These are phyloP conservation scores for Cyprinodon diabolis DNA, from an alignment of 2,797 vertebrate species.

Conservation along the genomic window DNA sequence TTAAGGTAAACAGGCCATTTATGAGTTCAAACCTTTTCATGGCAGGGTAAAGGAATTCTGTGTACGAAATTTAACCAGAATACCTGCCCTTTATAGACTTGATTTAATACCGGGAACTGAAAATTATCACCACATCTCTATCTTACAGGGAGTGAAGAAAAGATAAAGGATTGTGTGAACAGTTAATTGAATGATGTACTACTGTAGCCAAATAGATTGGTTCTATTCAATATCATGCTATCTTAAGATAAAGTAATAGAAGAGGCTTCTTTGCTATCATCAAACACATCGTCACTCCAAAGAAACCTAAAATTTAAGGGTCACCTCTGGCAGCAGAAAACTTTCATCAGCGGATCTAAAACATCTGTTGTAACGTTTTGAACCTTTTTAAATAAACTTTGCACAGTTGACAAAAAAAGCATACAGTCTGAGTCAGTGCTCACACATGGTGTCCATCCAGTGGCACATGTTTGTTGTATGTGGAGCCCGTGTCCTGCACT, in stretches of 20 bases:
- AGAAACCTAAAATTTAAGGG: background rate
- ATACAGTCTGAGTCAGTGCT: constrained; percentile 42
- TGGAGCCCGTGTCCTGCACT: constrained; percentile 47
- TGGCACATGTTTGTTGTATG: constrained; percentile 70
- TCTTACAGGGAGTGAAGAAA: too few species aligned
- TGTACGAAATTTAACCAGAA: background rate
- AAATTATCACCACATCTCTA: background rate
- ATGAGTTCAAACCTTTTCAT: background rate
- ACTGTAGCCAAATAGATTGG: background rate
- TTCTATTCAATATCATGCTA: background rate
- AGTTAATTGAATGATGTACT: background rate
- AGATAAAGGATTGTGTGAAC: too few species aligned
- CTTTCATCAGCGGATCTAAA: background rate
- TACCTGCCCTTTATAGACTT: background rate
- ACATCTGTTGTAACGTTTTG: constrained; percentile 21
- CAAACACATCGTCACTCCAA: background rate
- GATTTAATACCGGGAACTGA: background rate
- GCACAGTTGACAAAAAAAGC: constrained; percentile 34
- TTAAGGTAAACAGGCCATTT: background rate
- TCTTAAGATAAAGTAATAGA: background rate
- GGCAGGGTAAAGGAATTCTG: background rate
- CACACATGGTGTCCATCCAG: constrained; percentile 37
- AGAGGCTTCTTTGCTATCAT: background rate
- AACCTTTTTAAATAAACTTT: constrained; percentile 23
- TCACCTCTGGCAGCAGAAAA: background rate